Evolutionary conservation across 2,113 vertebrate species (phyloP).

Genomic region (Sphaerodactylus townsendi): DNA sequence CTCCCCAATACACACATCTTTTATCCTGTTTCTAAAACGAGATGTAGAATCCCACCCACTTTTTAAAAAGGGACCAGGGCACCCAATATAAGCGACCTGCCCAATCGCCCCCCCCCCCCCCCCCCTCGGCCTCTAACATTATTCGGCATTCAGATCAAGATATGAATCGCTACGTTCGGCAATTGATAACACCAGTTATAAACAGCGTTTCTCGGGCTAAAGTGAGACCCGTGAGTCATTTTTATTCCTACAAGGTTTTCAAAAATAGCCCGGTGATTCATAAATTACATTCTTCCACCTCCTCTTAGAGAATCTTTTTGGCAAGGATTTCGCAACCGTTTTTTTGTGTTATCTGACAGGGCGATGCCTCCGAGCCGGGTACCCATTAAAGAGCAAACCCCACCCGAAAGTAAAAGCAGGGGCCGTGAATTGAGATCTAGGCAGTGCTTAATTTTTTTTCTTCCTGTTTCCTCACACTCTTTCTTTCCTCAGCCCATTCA

Average conservation of each 20-base stretch:
- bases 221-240: constrained; percentile 32
- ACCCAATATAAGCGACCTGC: not conserved
- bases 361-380: not conserved
- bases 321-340: constrained; percentile 1
- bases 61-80: not conserved
- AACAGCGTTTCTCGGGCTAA: constrained; percentile 22
- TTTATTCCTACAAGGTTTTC: constrained; percentile 48
- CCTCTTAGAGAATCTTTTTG: constrained; percentile 35
- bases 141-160: not conserved
- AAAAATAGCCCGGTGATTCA: constrained; percentile 56
- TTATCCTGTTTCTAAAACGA: not conserved
- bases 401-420: not conserved
- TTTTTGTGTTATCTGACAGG: not conserved
- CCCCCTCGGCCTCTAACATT: not conserved
- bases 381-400: not conserved
- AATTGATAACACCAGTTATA: constrained; percentile 15
- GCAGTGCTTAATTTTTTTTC: not conserved
- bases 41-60: not conserved
- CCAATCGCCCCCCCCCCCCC: constrained; percentile 3
- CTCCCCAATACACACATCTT: not conserved
- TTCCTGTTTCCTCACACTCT: not conserved
- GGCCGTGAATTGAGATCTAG: not conserved
- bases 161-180: constrained; percentile 14
- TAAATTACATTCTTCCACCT: constrained; percentile 54
- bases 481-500: not conserved